Conservation (phyloP, 2,888 invertebrate genomes). For the Idaea biselata region DNA sequence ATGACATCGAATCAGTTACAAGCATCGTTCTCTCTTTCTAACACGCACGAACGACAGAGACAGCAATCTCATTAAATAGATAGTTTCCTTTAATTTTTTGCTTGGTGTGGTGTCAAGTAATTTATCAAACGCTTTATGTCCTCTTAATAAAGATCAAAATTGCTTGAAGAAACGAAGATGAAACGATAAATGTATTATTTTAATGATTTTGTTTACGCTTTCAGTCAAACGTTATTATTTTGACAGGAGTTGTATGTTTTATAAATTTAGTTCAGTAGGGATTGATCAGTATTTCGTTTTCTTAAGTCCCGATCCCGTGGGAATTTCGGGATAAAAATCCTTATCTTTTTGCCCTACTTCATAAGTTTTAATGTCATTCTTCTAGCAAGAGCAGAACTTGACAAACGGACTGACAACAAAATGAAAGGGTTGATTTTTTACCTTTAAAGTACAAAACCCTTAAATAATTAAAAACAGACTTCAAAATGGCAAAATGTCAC, state of each 20-base stretch:
- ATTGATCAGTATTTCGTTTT: conserved; percentile 12
- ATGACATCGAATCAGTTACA: conserved; percentile 66
- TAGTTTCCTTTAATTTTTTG: conserved; percentile 49
- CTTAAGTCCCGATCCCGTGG: too few relatives aligned
- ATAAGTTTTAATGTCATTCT: too few relatives aligned
- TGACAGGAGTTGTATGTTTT: conserved; percentile 21
- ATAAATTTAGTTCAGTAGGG: conserved; percentile 14
- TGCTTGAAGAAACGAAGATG: conserved; percentile 3
- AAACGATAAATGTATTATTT: conserved; percentile 10
- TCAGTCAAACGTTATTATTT: conserved; percentile 25
- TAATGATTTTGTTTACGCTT: conserved; percentile 29
- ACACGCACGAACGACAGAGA: conserved; percentile 33
- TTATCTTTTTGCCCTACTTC: too few relatives aligned
- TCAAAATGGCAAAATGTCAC: too few relatives aligned
- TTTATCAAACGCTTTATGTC: neutral
- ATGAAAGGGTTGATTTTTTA: too few relatives aligned
- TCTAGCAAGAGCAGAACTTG: too few relatives aligned
- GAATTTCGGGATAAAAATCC: too few relatives aligned
- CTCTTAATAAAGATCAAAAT: conserved; percentile 13
- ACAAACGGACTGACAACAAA: too few relatives aligned
- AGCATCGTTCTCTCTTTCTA: conserved; percentile 43
- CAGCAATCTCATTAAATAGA: conserved; percentile 33
- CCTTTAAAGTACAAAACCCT: too few relatives aligned
- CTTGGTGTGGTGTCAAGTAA: conserved; percentile 11
- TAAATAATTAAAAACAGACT: too few relatives aligned